phyloP scores from a whole-genome alignment of 2,797 vertebrate genomes.

The Ispidina lecontei region DNA sequence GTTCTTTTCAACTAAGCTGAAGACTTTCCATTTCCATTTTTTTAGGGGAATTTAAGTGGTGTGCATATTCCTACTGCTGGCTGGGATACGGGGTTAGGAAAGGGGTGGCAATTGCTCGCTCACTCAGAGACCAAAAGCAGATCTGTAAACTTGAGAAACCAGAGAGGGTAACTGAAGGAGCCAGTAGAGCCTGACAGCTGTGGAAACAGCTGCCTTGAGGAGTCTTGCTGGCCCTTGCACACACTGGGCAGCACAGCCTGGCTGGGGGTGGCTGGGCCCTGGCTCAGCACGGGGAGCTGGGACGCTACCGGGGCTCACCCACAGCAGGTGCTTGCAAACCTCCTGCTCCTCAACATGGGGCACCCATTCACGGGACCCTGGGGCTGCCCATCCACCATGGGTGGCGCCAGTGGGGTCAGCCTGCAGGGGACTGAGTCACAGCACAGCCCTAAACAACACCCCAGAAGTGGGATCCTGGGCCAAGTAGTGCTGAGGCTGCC shows the following conservation, averaged over 20 bases:
- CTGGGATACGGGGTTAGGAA: conserved; percentile 48
- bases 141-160: conserved; percentile 69
- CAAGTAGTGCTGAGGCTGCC: background rate
- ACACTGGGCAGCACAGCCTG: rapidly evolving
- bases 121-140: conserved; percentile 46
- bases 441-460: background rate
- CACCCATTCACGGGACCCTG: background rate
- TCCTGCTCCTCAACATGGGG: background rate
- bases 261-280: background rate
- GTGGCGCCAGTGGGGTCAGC: background rate
- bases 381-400: background rate
- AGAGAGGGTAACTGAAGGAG: conserved; percentile 55
- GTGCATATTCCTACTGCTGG: background rate
- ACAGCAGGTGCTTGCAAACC: background rate
- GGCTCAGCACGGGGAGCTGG: rapidly evolving
- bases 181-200: conserved; percentile 7
- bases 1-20: conserved; percentile 78
- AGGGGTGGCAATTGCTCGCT: background rate
- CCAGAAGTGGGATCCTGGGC: background rate
- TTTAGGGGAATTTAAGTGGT: conserved; percentile 27
- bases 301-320: rapidly evolving
- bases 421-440: background rate
- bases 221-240: background rate
- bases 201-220: background rate
- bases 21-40: conserved; percentile 75